Base-by-base conservation (phyloP, 2,797 vertebrate genomes). In the Sebastes nivosus region DNA sequence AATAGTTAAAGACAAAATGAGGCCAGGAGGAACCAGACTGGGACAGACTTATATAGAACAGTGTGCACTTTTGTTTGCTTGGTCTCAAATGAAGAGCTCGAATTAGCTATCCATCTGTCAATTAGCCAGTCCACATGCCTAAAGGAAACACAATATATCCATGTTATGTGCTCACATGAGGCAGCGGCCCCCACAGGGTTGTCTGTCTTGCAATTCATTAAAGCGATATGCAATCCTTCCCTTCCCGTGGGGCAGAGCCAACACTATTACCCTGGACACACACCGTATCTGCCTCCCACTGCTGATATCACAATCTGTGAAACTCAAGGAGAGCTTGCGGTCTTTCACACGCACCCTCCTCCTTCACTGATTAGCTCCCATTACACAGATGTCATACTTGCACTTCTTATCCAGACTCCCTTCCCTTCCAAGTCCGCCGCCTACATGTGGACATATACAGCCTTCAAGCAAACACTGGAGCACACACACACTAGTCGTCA, bases 151-250 rank as follows among this genome's bases (percentile, higher is more conserved):
- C 77, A 78, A 84, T 85, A 86, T 80, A 91, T 89, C 85, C 81
- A 89, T 89, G 80, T 87, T 73, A 64, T 68, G 71, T 59, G 63
- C 66, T 76, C 80, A 81, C 77, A 67, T 67, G 72, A 78, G 82
- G 68, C 86, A 73, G 81, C 29, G 14, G 64, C 61, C 73, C 83
- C 75, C 80, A 72, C 75, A 71, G 74, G 73, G 74, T 73, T 66
- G 71, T 71, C 85, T 82, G 58, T 55, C 58, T 67, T 87, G 72
- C 87, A 89, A 85, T 90, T 92, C 86, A 93, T 91, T 90, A 87
- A 65, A 55, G 61, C 5, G 79, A 90, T 75, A 92, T 46, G 52
- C 78, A 83, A 90, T 90, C 84, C 63, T 42, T 42, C 22, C 63
- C 85, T 79, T 88, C 77, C 84, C 80, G 13, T 34, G 80, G 82